Evolutionary conservation across 2,113 vertebrate species (phyloP), one percentile per base, ranked within the genome.

Genomic region (Callocephalon fimbriatum): DNA sequence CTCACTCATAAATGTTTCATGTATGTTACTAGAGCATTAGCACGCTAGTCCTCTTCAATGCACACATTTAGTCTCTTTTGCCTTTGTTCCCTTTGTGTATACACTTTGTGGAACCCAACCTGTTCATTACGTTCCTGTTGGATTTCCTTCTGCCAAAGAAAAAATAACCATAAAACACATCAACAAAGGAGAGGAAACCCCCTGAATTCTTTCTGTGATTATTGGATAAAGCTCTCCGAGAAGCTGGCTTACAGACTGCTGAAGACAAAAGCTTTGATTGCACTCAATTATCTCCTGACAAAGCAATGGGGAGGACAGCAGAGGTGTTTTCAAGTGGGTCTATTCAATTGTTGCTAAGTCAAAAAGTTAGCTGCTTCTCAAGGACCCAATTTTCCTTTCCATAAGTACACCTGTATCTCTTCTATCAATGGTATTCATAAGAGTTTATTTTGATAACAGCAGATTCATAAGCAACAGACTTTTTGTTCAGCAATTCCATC

Each of bases 241-340:
- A 92, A 87, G 61, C 5, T 51, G 50, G 58, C 48, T 86, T 77
- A 72, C n/a, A 76, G 54, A 82, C 32, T 86, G 77, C 63, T 83
- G 74, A 97, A 97, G 96, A 96, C 95, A 97, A 97, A 94, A 97
- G 61, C 86, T 94, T 73, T 94, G 90, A 96, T 91, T 93, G 65
- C 15, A 47, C 62, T 88, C 91, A 88, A 79, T 96, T 93, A 94
- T 79, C 63, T 86, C 68, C 85, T 95, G 80, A 93, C 76, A 97
- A 93, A 97, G 86, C 82, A 62, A n/a, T 8, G 27, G 37, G 6
- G 16, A 76, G 47, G 76, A 71, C 6, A 21, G 58, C 29, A 76
- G 22, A 80, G 6, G 1, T 45, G 66, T 61, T 66, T 65, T 86
- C 59, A 38, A 90, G 76, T 65, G 29, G 16, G 44, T 78, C 82